phyloP scores from a whole-genome alignment of 2,113 vertebrate genomes.

The Notechis scutatus region DNA sequence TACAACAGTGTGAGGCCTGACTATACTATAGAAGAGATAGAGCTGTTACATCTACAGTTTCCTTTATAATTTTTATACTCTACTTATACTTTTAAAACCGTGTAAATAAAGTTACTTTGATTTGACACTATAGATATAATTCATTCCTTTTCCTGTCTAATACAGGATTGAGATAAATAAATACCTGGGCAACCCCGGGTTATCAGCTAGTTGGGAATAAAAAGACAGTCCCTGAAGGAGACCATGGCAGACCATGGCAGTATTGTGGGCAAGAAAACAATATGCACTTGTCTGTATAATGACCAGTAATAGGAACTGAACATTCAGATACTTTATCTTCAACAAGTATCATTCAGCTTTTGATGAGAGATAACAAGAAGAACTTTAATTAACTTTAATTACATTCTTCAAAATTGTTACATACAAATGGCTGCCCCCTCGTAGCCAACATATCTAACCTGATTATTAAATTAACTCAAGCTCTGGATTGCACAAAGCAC shows the following conservation, averaged over 20 bases:
- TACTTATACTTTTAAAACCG: no score
- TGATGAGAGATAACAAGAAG: not conserved
- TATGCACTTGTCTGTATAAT: not conserved
- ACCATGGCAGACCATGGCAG: not conserved
- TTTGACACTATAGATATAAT: no score
- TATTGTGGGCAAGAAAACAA: not conserved
- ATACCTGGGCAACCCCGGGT: no score
- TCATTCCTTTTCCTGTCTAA: no score
- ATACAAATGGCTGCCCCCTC: not conserved
- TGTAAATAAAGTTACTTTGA: no score
- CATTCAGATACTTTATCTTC: not conserved
- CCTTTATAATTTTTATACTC: no score
- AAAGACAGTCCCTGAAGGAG: not conserved
- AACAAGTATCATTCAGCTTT: not conserved
- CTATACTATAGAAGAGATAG: no score
- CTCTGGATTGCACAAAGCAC: not conserved
- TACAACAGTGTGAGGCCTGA: no score
- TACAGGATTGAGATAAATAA: no score
- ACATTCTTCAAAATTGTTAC: not conserved
- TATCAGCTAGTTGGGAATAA: not conserved
- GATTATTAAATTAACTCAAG: not conserved
- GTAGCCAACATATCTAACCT: not conserved
- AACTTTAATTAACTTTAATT: not conserved
- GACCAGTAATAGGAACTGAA: not conserved
- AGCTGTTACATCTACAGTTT: no score